Evolutionary conservation across 2,888 invertebrate genomes (phyloP).

Genomic region (Formica aserva): DNA sequence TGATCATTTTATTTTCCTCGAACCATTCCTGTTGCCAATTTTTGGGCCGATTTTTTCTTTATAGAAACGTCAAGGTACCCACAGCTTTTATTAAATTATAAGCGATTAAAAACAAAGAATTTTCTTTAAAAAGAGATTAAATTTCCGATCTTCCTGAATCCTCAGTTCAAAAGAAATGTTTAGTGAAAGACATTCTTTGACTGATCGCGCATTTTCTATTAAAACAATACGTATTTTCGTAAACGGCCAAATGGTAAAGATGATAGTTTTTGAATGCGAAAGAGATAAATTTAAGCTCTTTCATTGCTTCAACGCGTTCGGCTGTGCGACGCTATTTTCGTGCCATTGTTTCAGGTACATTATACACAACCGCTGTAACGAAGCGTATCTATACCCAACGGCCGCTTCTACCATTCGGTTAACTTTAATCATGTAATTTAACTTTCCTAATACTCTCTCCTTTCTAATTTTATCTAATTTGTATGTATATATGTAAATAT

Average conservation of each 20-base stretch:
- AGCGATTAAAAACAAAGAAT: not conserved
- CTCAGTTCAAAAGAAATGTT: not conserved
- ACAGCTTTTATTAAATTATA: not conserved
- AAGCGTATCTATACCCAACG: slow-evolving; percentile 15
- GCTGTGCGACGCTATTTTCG: slow-evolving; percentile 18
- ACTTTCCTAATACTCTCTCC: not conserved
- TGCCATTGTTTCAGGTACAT: slow-evolving; percentile 18
- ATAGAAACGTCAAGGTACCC: not conserved
- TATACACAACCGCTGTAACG: slow-evolving; percentile 10
- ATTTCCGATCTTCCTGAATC: not conserved
- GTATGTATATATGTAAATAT: not conserved
- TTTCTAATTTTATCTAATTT: slow-evolving; percentile 4
- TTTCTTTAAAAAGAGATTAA: not conserved
- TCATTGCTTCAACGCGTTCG: not conserved
- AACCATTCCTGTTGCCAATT: not conserved
- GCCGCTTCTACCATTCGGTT: not conserved
- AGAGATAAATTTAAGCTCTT: slow-evolving; percentile 12
- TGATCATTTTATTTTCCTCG: not conserved
- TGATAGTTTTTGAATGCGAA: not conserved
- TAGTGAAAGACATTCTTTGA: not conserved
- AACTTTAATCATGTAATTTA: slow-evolving; percentile 7
- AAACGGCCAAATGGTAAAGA: not conserved
- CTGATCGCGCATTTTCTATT: not conserved
- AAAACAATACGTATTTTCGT: not conserved
- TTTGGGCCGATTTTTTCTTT: not conserved